Conservation (phyloP, 1,140 invertebrate genomes). For the Euura lappo region DNA sequence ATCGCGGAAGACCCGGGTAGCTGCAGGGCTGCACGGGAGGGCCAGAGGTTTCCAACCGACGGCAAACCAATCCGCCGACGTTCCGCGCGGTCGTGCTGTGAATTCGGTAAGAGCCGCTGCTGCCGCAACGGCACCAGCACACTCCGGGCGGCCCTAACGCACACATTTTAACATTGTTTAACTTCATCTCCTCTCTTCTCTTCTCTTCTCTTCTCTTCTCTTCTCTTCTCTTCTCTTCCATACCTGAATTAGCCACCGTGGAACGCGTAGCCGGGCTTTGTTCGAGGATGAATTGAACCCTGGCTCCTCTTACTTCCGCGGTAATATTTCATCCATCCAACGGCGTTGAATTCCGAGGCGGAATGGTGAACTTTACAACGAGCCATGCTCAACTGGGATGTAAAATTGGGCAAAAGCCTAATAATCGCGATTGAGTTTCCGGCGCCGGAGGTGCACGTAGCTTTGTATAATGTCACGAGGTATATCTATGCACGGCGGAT, state of each 20-base stretch:
- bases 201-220: too few relatives aligned
- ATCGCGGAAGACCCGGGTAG: background rate
- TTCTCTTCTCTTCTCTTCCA: too few relatives aligned
- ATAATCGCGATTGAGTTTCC: too few relatives aligned
- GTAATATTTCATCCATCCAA: slow-evolving; percentile 47
- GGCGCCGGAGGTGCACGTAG: too few relatives aligned
- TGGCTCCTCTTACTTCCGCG: slow-evolving; percentile 19
- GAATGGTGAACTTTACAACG: background rate
- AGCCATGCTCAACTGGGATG: background rate
- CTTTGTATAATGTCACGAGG: too few relatives aligned
- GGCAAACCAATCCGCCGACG: background rate
- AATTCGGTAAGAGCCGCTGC: background rate
- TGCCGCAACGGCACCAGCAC: too few relatives aligned
- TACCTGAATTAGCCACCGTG: slow-evolving; percentile 48
- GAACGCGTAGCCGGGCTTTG: slow-evolving; percentile 13
- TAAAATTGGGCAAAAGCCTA: background rate
- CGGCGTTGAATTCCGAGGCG: slow-evolving; percentile 8
- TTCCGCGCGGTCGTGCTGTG: slow-evolving; percentile 3
- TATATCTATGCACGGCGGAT: too few relatives aligned
- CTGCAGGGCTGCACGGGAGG: background rate
- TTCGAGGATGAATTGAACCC: slow-evolving; percentile 15
- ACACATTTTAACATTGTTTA: slow-evolving; percentile 47
- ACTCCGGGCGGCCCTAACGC: background rate
- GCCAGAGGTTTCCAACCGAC: background rate
- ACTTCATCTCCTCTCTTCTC: slow-evolving; percentile 34